phyloP scores from a whole-genome alignment of 2,888 invertebrate genomes.

The Yponomeuta cagnagella region DNA sequence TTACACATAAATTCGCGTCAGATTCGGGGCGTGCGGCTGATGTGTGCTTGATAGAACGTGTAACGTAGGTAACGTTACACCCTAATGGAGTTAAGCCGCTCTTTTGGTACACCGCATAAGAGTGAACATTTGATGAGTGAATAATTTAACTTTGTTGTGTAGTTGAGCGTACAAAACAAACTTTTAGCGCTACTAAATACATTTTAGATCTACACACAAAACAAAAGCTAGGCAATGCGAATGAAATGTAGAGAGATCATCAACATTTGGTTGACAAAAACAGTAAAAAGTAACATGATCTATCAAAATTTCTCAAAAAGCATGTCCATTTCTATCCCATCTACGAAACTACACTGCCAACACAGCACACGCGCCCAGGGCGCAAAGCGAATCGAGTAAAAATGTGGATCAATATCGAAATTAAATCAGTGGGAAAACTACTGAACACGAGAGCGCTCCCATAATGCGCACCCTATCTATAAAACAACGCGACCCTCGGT shows the following conservation, averaged over 20 bases:
- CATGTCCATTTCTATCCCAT: neutral
- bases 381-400: neutral
- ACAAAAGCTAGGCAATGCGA: too few relatives aligned
- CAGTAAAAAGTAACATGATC: too few relatives aligned
- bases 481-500: constrained; percentile 69
- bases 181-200: too few relatives aligned
- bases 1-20: constrained; percentile 71
- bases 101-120: neutral
- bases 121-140: too few relatives aligned
- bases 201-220: too few relatives aligned
- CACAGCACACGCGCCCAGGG: neutral
- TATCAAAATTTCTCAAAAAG: neutral
- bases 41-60: constrained; percentile 16
- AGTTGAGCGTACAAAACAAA: too few relatives aligned
- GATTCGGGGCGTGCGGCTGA: constrained; percentile 48
- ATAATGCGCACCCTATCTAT: constrained; percentile 21
- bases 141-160: too few relatives aligned
- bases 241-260: too few relatives aligned
- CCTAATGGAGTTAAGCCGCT: too few relatives aligned
- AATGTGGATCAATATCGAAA: constrained; percentile 10
- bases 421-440: constrained; percentile 11
- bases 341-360: neutral
- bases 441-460: neutral
- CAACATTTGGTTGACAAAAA: too few relatives aligned
- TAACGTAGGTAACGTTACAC: too few relatives aligned